Conservation (phyloP, 37 sponge, comb jelly and placozoan species). For the Halichondria panicea region DNA sequence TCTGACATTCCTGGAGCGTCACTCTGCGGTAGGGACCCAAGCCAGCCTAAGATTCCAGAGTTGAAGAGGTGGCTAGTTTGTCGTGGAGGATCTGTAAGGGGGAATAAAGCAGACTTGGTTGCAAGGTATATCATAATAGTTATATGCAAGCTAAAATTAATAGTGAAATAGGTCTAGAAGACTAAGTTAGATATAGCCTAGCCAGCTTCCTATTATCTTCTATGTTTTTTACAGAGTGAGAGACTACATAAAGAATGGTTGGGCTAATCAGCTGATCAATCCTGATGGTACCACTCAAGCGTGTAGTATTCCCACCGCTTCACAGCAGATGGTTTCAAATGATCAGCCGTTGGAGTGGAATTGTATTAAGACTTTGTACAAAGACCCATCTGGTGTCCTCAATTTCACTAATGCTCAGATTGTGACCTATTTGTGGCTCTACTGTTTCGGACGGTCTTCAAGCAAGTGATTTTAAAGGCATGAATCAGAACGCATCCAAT, state of each 20-base stretch:
- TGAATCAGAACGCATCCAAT: slow-evolving; percentile 29
- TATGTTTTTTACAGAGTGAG: slow-evolving; percentile 27
- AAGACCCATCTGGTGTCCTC: neutral
- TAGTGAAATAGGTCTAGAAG: neutral
- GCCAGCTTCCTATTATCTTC: no score
- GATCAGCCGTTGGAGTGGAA: slow-evolving; percentile 2
- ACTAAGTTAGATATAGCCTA: neutral
- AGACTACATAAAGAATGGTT: slow-evolving; percentile 53
- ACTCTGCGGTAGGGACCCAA: slow-evolving; percentile 9
- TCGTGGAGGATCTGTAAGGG: slow-evolving; percentile 21
- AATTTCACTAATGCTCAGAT: slow-evolving; percentile 21
- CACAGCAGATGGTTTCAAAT: neutral
- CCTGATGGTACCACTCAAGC: slow-evolving; percentile 26
- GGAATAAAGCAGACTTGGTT: slow-evolving; percentile 31
- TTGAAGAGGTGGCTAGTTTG: slow-evolving; percentile 28
- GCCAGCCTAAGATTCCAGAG: slow-evolving; percentile 24
- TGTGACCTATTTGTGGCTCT: slow-evolving; percentile 22
- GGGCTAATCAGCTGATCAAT: slow-evolving; percentile 28
- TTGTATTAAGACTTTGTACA: neutral
- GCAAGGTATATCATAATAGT: slow-evolving; percentile 4
- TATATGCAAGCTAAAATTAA: neutral
- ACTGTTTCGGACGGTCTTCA: slow-evolving; percentile 30
- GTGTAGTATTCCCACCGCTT: neutral
- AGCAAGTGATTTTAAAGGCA: slow-evolving; percentile 29
- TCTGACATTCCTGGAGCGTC: slow-evolving; percentile 24